Evolutionary conservation across 2,113 vertebrate genomes (phyloP).

Genomic region (Pristiophorus japonicus): DNA sequence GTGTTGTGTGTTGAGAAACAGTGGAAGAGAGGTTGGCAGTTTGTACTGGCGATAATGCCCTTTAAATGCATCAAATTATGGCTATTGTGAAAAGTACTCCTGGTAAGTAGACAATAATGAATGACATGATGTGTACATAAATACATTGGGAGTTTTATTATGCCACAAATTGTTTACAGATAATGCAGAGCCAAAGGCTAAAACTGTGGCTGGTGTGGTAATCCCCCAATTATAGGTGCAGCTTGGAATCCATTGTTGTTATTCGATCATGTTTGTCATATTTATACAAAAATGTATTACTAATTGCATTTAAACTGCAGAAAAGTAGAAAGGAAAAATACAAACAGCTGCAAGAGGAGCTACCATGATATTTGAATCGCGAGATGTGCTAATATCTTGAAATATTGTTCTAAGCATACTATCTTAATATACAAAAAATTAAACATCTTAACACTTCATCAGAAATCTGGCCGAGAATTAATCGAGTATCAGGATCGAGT

Average conservation of each 20-base stretch:
- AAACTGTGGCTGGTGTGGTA: neutral
- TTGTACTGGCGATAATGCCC: neutral
- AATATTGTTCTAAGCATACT: neutral
- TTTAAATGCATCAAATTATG: neutral
- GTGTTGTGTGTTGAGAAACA: neutral
- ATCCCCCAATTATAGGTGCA: neutral
- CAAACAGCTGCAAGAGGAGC: neutral
- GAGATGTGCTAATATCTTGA: neutral
- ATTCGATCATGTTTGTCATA: neutral
- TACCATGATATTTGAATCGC: slow-evolving; percentile 16
- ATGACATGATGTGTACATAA: neutral
- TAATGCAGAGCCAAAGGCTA: neutral
- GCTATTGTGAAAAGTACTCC: neutral
- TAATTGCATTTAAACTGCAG: neutral
- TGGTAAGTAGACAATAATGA: neutral
- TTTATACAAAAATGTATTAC: neutral
- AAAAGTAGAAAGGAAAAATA: neutral
- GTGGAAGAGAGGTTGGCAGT: neutral
- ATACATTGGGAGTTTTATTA: neutral
- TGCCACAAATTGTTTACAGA: neutral
- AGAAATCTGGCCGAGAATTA: neutral
- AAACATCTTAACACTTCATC: slow-evolving; percentile 16
- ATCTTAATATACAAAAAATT: neutral
- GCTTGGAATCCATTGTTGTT: neutral
- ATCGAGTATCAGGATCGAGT: neutral